Evolutionary conservation across 1,140 invertebrate genomes (phyloP).

Genomic region (Papilio glaucus): DNA sequence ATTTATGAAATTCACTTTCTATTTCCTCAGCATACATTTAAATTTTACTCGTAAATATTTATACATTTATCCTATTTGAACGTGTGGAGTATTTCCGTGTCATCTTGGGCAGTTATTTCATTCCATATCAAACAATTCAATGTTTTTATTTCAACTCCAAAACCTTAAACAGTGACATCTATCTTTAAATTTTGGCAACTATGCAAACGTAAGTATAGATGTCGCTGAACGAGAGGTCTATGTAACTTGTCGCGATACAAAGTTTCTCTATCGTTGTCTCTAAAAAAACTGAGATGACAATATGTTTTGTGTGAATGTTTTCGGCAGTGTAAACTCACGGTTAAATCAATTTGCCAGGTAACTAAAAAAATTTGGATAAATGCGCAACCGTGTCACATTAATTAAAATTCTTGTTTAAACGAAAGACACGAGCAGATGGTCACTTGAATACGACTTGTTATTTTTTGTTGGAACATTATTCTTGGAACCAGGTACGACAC

Average conservation of each 20-base stretch:
- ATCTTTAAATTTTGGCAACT: background rate
- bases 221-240: background rate
- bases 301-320: no score
- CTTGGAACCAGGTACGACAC: background rate
- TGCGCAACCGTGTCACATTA: conserved; percentile 12
- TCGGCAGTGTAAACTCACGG: no score
- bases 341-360: background rate
- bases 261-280: no score
- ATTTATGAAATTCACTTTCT: no score
- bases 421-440: background rate
- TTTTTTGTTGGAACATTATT: conserved; percentile 2
- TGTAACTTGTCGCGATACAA: no score
- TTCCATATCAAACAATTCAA: no score
- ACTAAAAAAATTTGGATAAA: background rate
- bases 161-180: background rate
- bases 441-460: background rate
- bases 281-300: no score
- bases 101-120: no score
- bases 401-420: conserved; percentile 17
- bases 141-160: background rate
- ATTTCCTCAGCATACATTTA: no score
- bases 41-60: no score
- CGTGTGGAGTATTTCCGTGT: no score
- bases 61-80: no score
- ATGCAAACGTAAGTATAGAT: background rate